These are phyloP conservation scores for Neelides sp. DNA, from an alignment of 1,140 invertebrate species.

Conservation along the genomic window DNA sequence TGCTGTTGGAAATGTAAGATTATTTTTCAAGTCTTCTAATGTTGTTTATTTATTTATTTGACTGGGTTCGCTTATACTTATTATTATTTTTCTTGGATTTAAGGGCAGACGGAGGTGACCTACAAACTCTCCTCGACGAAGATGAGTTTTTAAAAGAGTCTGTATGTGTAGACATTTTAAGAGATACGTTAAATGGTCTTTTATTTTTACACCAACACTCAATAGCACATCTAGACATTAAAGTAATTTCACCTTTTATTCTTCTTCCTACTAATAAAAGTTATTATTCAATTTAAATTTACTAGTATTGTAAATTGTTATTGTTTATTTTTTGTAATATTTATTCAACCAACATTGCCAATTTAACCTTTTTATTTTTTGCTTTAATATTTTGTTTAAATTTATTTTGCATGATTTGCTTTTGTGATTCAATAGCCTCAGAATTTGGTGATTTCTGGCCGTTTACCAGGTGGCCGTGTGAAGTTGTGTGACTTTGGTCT, in stretches of 20 bases:
- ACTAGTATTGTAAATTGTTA: no score
- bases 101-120: constrained; percentile 30
- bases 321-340: no score
- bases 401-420: background rate
- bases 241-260: constrained; percentile 15
- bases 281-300: no score
- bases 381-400: background rate
- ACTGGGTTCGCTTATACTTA: no score
- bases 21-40: background rate
- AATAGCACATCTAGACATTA: constrained; percentile 31
- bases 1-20: constrained; percentile 30
- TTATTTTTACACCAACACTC: constrained; percentile 27
- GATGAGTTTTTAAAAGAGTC: constrained; percentile 29
- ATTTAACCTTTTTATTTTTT: background rate
- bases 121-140: constrained; percentile 29
- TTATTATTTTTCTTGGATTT: constrained; percentile 4
- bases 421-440: constrained; percentile 22
- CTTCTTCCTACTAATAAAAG: no score
- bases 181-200: constrained; percentile 28
- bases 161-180: constrained; percentile 26
- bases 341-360: background rate
- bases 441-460: constrained; percentile 30
- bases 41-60: constrained; percentile 10
- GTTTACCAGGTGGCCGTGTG: constrained; percentile 22
- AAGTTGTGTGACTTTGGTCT: constrained; percentile 32